A percentile compares a stretch with the other conserved stretches of the same genome.
Evolutionary conservation across 2,113 vertebrate species (phyloP).

Genomic region (Mus pahari): DNA sequence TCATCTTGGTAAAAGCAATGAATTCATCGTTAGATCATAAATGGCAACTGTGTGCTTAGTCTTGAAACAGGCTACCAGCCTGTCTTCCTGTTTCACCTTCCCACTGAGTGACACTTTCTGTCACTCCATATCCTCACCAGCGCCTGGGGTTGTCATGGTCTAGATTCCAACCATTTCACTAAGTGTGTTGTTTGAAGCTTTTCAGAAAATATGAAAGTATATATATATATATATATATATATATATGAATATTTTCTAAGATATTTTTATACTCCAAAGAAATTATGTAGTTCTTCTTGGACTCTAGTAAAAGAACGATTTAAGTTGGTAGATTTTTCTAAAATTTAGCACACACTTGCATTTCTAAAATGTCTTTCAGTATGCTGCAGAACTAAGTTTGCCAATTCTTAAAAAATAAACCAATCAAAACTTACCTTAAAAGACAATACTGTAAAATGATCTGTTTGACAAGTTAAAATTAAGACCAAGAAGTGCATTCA

Average conservation of each 20-base stretch:
- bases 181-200: background rate
- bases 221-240: background rate
- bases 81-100: background rate
- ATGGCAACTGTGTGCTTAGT: background rate
- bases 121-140: background rate
- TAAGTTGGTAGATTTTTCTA: conserved; percentile 34
- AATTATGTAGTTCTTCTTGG: conserved; percentile 17
- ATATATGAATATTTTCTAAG: conserved; percentile 50
- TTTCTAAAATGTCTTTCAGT: conserved; percentile 38
- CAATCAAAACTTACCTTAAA: conserved; percentile 51
- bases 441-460: conserved; percentile 25
- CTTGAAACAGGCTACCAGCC: background rate
- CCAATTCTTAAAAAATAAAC: conserved; percentile 11
- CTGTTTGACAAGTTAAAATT: conserved; percentile 36
- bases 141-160: background rate
- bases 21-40: background rate
- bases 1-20: background rate
- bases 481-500: background rate
- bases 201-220: conserved; percentile 6
- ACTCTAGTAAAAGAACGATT: conserved; percentile 15
- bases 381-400: conserved; percentile 26
- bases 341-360: conserved; percentile 32
- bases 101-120: background rate
- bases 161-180: background rate
- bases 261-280: conserved; percentile 40